Evolutionary conservation across 2,113 vertebrate genomes (phyloP), one percentile per base, ranked within the genome.

Genomic region (Lutjanus erythropterus): DNA sequence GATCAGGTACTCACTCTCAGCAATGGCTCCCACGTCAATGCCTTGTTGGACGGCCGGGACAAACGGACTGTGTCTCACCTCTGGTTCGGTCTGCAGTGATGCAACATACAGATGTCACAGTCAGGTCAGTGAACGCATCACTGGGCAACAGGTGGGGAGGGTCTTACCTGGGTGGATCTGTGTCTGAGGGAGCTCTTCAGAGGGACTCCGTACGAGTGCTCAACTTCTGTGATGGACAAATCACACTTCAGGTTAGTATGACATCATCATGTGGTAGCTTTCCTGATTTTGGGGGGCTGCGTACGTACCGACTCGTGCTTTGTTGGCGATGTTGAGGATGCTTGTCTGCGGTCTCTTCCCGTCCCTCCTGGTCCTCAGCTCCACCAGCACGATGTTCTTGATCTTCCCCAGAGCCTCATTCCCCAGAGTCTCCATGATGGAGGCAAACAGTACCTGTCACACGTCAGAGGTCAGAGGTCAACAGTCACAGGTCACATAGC

Each of bases 401-500:
- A 96, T 95, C 86, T 93, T 94, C 12, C 93, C 94, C 78, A 96
- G 64, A 70, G 94, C 94, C 56, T 94, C 94, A 33, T 94, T 94
- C 1, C 94, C 93, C 81, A 96, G 81, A 5, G 89, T 90, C 75
- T 95, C 94, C 94, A 96, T 94, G 61, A 93, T 6, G 3, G 89
- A 85, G 0, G 94, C 93, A 55, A 95, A 95, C 84, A 60, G 80
- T 47, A 90, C 85, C 95, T 95, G 83, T 18, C 19, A 29, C 3
- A 7, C 41, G 62, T 42, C 39, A 83, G 4, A 50, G 52, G 37
- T 62, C 53, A 70, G 7, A 46, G 41, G 55, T 33, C 33, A 81
- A n/a, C n/a, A n/a, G n/a, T n/a, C n/a, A n/a, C n/a, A n/a, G n/a
- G n/a, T n/a, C n/a, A n/a, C n/a, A n/a, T n/a, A n/a, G n/a, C n/a